Evolutionary conservation across 1,140 invertebrate species (phyloP), one percentile per base, ranked within the genome.

Genomic region (Lepeophtheirus salmonis): DNA sequence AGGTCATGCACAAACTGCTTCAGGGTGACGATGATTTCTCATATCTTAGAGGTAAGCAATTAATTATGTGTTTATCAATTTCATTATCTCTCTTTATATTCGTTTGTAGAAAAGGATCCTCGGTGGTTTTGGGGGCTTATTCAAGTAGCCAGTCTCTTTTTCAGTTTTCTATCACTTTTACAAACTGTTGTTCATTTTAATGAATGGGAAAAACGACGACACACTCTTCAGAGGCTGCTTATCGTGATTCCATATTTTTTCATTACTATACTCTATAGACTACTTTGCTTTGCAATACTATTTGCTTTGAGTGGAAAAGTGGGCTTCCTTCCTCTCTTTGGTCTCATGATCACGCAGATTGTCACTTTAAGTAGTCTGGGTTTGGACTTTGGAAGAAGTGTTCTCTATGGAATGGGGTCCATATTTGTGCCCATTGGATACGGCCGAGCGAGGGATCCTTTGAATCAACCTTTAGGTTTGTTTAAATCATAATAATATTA

Each of bases 141-240:
- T 21, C 55, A 57, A 41, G 59, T 61, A 14, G 54, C n/a, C 50
- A 61, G 59, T 23, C 50, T 61, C 10, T 18, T 41, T n/a, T 55
- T 61, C 50, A 56, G 48, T 18, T 21, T 61, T 17, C 14, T 61
- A 12, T 61, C 59, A 13, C 49, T 61, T 20, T 16, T 61, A 4
- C 59, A 61, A 30, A 61, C 59, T 13, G 25, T 52, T 17, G 21
- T 61, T 56, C 49, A 61, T 16, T 61, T 61, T 25, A 61, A 61
- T 22, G 59, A 61, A 55, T 61, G 59, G 21, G 50, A 18, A 13
- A 61, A 61, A 30, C 22, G 55, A 13, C 55, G 55, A 17, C 55
- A 57, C 22, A 57, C 55, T 12, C 17, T 57, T 17, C 55, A 57
- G 6, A 21, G 55, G 16, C 26, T 57, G 2, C 26, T 57, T 14